Percentiles rank a stretch among this genome's conserved stretches.
Conservation (phyloP, 2,113 vertebrate species). For the Ptilorrhoa leucosticta region DNA sequence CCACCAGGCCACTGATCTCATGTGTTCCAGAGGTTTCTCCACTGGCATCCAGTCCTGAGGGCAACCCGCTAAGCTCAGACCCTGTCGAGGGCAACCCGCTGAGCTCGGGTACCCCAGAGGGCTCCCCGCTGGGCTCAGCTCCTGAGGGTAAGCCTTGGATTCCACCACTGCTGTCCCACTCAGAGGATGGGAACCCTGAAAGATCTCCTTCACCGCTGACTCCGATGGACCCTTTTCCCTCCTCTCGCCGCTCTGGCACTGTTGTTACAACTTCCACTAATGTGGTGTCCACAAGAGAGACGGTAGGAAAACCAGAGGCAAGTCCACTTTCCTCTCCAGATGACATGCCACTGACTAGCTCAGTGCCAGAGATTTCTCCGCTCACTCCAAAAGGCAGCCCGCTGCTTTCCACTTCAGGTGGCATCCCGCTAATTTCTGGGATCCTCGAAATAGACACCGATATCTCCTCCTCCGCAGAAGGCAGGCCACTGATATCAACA, state of each 20-base stretch:
- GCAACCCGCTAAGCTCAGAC: constrained; percentile 19
- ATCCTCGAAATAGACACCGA: constrained; percentile 65
- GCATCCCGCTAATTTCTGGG: constrained; percentile 38
- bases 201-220: constrained; percentile 68
- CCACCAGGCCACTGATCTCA: constrained; percentile 37
- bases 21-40: constrained; percentile 39
- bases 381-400: constrained; percentile 72
- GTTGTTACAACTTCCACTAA: constrained; percentile 75
- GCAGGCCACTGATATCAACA: constrained; percentile 67
- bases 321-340: constrained; percentile 77
- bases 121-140: constrained; percentile 66
- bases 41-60: constrained; percentile 68
- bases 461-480: constrained; percentile 72
- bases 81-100: constrained; percentile 46
- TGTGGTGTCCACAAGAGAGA: constrained; percentile 77
- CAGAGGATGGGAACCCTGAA: constrained; percentile 63
- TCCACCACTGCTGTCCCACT: constrained; percentile 61
- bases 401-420: constrained; percentile 70
- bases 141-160: constrained; percentile 71
- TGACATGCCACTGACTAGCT: constrained; percentile 54
- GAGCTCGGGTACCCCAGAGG: constrained; percentile 13
- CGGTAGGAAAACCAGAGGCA: constrained; percentile 70
- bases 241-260: constrained; percentile 60
- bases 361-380: constrained; percentile 66
- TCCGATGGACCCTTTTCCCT: constrained; percentile 71